Conservation (phyloP, 2,113 vertebrate genomes). For the Gymnobelideus leadbeateri region DNA sequence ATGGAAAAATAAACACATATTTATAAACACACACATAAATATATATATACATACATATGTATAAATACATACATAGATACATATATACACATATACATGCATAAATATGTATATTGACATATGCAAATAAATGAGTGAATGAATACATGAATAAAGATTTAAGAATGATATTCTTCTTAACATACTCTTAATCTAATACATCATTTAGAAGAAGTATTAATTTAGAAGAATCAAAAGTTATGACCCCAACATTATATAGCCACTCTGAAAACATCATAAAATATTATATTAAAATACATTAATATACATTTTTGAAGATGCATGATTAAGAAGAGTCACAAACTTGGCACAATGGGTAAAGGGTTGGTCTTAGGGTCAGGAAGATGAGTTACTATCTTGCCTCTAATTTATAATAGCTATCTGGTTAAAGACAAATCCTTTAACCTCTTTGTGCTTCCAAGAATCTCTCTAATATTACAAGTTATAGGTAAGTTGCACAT, state of each 20-base stretch:
- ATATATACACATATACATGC: too few relatives aligned
- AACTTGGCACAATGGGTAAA: neutral
- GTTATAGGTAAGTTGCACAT: neutral
- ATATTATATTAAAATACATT: neutral
- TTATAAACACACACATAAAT: too few relatives aligned
- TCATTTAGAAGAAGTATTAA: neutral
- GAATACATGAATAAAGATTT: neutral
- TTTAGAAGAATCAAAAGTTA: neutral
- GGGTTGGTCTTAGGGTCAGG: neutral
- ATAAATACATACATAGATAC: too few relatives aligned
- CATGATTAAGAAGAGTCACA: neutral
- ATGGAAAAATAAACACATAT: too few relatives aligned
- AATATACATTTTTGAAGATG: neutral
- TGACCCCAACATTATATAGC: neutral
- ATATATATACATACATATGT: too few relatives aligned
- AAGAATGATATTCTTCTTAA: neutral
- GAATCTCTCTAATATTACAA: neutral
- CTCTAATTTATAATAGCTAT: neutral
- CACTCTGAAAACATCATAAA: neutral
- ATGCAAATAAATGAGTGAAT: neutral
- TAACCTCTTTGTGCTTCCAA: neutral
- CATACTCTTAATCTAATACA: neutral
- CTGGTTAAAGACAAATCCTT: neutral
- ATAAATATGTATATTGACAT: too few relatives aligned
- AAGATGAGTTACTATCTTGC: neutral